Evolutionary conservation across 2,797 vertebrate species (phyloP), one percentile per base, ranked within the genome.

Genomic region (Glyptemys insculpta): DNA sequence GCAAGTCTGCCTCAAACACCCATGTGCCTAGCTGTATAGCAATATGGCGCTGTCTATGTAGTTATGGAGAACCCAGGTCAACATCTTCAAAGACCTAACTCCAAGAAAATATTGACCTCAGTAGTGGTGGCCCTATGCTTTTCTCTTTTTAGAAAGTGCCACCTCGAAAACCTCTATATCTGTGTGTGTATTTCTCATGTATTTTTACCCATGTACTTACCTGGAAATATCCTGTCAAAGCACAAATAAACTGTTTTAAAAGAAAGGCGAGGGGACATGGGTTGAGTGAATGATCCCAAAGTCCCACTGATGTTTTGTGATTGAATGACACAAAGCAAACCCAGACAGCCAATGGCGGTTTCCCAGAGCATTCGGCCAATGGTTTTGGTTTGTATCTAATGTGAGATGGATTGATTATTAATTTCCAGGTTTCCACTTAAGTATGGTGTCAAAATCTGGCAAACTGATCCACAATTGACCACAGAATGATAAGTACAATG

Each of bases 11-110:
- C 93, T 95, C 93, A 94, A 81, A 86, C 74, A 83, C 87, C 92
- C 96, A 86, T 86, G 65, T 59, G 93, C 79, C 84, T 83, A 92
- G 81, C 91, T 68, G 18, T 19, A 68, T 21, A 68, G 65, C 65
- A 37, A 37, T 37, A 68, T 21, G 9, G 65, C 8, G 5, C 65
- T 3, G 1, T 68, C 9, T 37, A 88, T 2, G 34, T 29, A 57
- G 81, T 78, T 47, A 84, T 88, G 92, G 96, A 96, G 96, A 96
- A 96, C 86, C 95, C 95, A 93, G 21, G 87, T 90, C 85, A 81
- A 90, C 19, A 0, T 76, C 92, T 57, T 83, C 81, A 91, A 91
- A 62, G 18, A 68, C 47, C 82, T 54, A 82, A 96, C 82, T 81
- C n/a, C 94, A 90, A 84, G 29, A 94, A 80, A 89, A 92, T n/a